Conservation (phyloP, 2,797 vertebrate species). For the Pterois miles region DNA sequence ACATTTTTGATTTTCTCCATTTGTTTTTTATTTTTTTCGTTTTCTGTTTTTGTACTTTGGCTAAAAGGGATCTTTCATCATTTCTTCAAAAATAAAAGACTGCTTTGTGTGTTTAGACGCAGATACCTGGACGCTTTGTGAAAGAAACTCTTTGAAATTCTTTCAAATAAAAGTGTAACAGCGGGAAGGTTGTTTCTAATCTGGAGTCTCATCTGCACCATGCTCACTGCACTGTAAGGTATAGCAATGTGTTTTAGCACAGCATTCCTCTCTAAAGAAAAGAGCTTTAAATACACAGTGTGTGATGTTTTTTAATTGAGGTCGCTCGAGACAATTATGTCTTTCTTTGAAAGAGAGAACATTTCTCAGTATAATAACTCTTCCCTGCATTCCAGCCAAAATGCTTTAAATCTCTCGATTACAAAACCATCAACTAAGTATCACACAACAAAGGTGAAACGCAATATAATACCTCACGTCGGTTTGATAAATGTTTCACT, state of each 20-base stretch:
- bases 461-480: not conserved
- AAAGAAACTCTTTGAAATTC: constrained; percentile 60
- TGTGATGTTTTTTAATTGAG: constrained; percentile 42
- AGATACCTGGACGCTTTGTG: constrained; percentile 72
- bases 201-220: constrained; percentile 45
- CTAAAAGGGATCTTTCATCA: constrained; percentile 79
- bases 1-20: constrained; percentile 46
- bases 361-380: not conserved
- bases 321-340: constrained; percentile 8
- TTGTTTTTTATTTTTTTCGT: constrained; percentile 32
- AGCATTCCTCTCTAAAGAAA: constrained; percentile 15
- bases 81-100: constrained; percentile 61
- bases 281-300: constrained; percentile 15
- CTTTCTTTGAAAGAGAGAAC: constrained; percentile 8
- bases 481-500: not conserved
- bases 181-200: constrained; percentile 49
- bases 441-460: not conserved
- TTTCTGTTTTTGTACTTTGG: constrained; percentile 59
- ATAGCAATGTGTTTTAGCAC: not conserved
- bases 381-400: constrained; percentile 17
- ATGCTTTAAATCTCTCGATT: constrained; percentile 15
- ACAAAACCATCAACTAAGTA: constrained; percentile 6
- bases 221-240: constrained; percentile 5
- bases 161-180: constrained; percentile 52
- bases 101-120: constrained; percentile 76